Percentiles rank a stretch among this genome's conserved stretches.
phyloP scores from a whole-genome alignment of 1,140 invertebrate species.

The Diploscapter pachys region DNA sequence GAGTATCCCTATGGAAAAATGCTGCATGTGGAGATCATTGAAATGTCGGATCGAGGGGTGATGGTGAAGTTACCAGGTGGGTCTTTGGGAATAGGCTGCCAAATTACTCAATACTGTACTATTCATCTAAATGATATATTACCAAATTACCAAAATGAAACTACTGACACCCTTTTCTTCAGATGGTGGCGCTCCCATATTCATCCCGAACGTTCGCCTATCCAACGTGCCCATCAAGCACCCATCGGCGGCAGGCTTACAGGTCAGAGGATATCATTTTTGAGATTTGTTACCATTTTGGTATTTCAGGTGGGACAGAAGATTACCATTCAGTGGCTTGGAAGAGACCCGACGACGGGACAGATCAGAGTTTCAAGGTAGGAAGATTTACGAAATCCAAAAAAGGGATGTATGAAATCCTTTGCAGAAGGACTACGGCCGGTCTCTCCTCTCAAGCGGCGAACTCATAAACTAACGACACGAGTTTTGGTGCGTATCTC shows the following conservation, averaged over 20 bases:
- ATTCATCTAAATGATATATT: no score
- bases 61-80: slow-evolving; percentile 9
- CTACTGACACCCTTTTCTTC: background rate
- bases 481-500: no score
- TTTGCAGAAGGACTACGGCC: no score
- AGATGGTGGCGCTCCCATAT: slow-evolving; percentile 66
- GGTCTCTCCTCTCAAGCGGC: no score
- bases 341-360: slow-evolving; percentile 85
- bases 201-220: slow-evolving; percentile 81
- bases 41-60: slow-evolving; percentile 75
- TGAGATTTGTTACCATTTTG: background rate
- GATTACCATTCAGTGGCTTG: slow-evolving; percentile 92
- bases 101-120: no score
- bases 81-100: no score
- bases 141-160: background rate
- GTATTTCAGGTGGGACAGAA: slow-evolving; percentile 64
- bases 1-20: slow-evolving; percentile 85
- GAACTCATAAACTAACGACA: no score
- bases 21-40: slow-evolving; percentile 80
- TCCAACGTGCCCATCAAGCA: slow-evolving; percentile 86
- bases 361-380: slow-evolving; percentile 74
- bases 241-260: slow-evolving; percentile 78
- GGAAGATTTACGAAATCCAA: no score
- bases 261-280: slow-evolving; percentile 68
- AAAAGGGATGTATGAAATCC: no score